Conservation (phyloP, 2,888 invertebrate genomes). For the Eulithis prunata region DNA sequence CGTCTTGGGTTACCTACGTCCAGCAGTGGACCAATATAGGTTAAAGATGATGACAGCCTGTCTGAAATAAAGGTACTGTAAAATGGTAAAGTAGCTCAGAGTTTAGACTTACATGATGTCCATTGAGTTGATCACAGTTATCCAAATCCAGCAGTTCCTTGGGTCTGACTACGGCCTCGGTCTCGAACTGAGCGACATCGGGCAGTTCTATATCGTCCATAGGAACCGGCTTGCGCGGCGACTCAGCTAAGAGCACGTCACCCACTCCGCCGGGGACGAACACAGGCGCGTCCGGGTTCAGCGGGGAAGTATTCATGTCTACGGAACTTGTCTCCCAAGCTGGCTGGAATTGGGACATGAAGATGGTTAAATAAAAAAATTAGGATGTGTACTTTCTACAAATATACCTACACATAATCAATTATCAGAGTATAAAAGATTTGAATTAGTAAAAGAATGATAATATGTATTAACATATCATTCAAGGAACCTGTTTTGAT, state of each 20-base stretch:
- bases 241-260: conserved; percentile 86
- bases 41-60: too few relatives aligned
- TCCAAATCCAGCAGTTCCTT: conserved; percentile 83
- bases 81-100: too few relatives aligned
- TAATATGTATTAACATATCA: too few relatives aligned
- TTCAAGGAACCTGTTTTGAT: too few relatives aligned
- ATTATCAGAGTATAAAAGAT: too few relatives aligned
- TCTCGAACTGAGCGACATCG: conserved; percentile 86
- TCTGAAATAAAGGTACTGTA: too few relatives aligned
- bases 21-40: too few relatives aligned
- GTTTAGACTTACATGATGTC: conserved; percentile 75
- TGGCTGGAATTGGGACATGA: conserved; percentile 61
- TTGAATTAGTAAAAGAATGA: too few relatives aligned
- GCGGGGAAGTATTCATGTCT: conserved; percentile 90
- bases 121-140: conserved; percentile 82
- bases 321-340: conserved; percentile 80
- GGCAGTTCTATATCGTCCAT: conserved; percentile 87
- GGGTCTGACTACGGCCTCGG: conserved; percentile 86
- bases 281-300: conserved; percentile 94
- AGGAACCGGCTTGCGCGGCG: conserved; percentile 87
- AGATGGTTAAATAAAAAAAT: too few relatives aligned
- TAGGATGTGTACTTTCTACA: too few relatives aligned
- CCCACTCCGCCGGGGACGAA: conserved; percentile 88
- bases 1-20: too few relatives aligned
- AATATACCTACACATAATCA: too few relatives aligned